Evolutionary conservation across 1,140 invertebrate species (phyloP).

Genomic region (Ridgeia piscesae): DNA sequence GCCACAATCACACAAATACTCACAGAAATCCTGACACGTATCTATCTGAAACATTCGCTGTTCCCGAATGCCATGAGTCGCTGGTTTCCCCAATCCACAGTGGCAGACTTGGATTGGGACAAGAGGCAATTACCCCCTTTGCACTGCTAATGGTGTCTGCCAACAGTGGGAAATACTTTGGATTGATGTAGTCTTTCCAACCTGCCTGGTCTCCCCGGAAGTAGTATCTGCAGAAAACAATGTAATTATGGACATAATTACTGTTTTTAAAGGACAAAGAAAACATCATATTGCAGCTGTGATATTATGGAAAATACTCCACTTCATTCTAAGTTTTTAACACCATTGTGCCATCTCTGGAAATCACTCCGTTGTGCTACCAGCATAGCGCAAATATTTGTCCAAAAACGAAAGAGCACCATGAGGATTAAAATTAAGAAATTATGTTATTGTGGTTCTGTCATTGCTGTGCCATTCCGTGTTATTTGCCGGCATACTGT

Average conservation of each 20-base stretch:
- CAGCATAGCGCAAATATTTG: too few relatives aligned
- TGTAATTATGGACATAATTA: background rate
- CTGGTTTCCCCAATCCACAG: conserved; percentile 24
- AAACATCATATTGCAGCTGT: background rate
- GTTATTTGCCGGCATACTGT: background rate
- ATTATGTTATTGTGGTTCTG: background rate
- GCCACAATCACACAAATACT: conserved; percentile 8
- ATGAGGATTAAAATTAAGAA: too few relatives aligned
- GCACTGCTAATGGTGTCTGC: background rate
- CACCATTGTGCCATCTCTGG: too few relatives aligned
- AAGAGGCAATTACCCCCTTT: conserved; percentile 2
- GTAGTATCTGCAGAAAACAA: conserved; percentile 19
- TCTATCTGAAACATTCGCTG: conserved; percentile 15
- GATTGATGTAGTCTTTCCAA: conserved; percentile 21
- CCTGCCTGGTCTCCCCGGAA: conserved; percentile 17
- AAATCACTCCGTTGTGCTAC: too few relatives aligned
- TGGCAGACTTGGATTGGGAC: background rate
- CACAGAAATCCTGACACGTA: conserved; percentile 26
- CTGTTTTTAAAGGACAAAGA: background rate
- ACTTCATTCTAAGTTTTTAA: too few relatives aligned
- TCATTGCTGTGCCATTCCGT: background rate
- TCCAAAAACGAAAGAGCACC: too few relatives aligned
- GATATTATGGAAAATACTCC: background rate
- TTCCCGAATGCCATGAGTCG: conserved; percentile 18
- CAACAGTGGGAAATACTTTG: conserved; percentile 20